Evolutionary conservation across 2,797 vertebrate species (phyloP), one percentile per base, ranked within the genome.

Genomic region (Sebastiscus albofasciatus): DNA sequence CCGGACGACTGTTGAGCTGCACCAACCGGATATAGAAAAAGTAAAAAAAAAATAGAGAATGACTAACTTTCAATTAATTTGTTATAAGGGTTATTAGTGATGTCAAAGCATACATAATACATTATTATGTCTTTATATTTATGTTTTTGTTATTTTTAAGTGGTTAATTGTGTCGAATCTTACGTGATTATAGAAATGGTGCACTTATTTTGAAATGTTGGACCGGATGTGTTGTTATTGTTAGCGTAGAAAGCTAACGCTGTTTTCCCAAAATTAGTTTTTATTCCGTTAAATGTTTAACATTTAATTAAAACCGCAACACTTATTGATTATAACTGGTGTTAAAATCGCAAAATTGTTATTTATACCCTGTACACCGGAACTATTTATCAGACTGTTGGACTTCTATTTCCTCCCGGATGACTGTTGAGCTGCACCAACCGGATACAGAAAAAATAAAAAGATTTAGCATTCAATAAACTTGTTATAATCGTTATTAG

Each of bases 361-460:
- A 24, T 24, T 24, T 24, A 24, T 24, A 24, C 24, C 0, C 1
- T 31, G 20, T 4, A 56, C 42, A 52, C 1, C 0, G 90, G 89
- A 91, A 92, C 84, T 31, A 5, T 85, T 74, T 69, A 76, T 73
- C 10, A 0, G 0, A 9, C 2, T 6, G 0, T 0, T 2, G 0
- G 6, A 3, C 8, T 0, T n/a, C 22, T 24, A 70, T 90, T 89
- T 77, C 60, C 2, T 27, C 34, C 9, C 87, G 86, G 87, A 86
- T 14, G 2, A 68, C 3, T 56, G 3, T 31, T 14, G 4, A 26
- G 0, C 0, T 27, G 90, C 18, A 87, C 67, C 16, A 67, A 65
- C 68, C 84, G 86, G 90, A 94, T 67, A 22, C 0, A 31, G 20
- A 0, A 39, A 72, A 84, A 74, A 90, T 61, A 72, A 83, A 81